These are phyloP conservation scores for Epinotia bilunana DNA, from an alignment of 2,888 invertebrate genomes.

Conservation along the genomic window DNA sequence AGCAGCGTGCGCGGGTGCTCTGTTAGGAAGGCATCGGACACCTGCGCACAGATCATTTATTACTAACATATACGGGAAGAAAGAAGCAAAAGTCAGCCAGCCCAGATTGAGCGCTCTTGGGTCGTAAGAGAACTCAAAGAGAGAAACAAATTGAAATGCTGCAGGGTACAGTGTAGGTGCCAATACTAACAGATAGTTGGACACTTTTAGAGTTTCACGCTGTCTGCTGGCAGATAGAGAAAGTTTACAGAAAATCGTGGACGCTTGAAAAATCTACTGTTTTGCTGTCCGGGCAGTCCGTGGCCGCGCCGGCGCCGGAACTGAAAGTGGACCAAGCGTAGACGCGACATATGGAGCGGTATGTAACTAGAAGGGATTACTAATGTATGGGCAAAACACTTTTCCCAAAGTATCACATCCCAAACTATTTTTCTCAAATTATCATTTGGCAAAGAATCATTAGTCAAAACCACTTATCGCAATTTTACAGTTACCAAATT, in stretches of 20 bases:
- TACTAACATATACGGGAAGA: background rate
- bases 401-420: no score
- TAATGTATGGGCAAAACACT: no score
- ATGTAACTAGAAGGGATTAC: no score
- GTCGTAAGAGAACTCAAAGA: background rate
- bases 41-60: constrained; percentile 1
- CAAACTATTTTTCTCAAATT: no score
- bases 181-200: background rate
- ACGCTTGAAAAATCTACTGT: background rate
- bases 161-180: background rate
- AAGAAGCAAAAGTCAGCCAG: background rate
- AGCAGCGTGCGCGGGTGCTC: constrained; percentile 77
- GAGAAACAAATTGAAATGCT: background rate
- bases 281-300: background rate
- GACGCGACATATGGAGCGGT: background rate
- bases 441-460: no score
- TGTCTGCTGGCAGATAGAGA: background rate
- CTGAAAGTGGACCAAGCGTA: background rate
- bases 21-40: constrained; percentile 81
- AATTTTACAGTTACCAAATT: no score
- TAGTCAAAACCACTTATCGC: no score
- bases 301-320: background rate
- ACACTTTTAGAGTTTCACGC: background rate
- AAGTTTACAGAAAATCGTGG: background rate
- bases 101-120: background rate